These are phyloP conservation scores for Boleophthalmus pectinirostris DNA, from an alignment of 2,113 vertebrate genomes.

Conservation along the genomic window DNA sequence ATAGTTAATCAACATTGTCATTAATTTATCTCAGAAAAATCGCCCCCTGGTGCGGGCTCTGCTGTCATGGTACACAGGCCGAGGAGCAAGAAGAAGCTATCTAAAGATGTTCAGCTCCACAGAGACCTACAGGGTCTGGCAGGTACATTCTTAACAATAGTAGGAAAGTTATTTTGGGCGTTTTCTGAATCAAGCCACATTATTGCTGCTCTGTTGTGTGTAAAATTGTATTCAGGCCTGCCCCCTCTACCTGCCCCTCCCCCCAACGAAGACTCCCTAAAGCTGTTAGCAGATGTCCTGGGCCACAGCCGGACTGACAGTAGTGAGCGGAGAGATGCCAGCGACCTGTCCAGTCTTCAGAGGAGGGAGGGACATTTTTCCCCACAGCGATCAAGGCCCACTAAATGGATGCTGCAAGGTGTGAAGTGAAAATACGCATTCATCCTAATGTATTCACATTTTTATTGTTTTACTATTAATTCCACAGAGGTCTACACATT, in stretches of 20 bases:
- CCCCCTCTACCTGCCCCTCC: conserved; percentile 87
- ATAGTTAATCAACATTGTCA: background rate
- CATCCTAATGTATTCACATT: background rate
- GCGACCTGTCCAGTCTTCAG: conserved; percentile 31
- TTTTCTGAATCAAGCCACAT: background rate
- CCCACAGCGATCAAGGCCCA: conserved; percentile 40
- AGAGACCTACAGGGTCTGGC: conserved; percentile 74
- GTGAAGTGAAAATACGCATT: conserved; percentile 1
- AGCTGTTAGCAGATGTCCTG: conserved; percentile 63
- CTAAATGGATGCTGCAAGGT: conserved; percentile 65
- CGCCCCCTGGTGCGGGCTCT: conserved; percentile 61
- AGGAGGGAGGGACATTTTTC: conserved; percentile 53
- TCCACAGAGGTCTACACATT: background rate
- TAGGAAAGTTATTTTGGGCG: background rate
- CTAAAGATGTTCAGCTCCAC: conserved; percentile 78
- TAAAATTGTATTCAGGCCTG: conserved; percentile 74
- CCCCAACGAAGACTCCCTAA: conserved; percentile 68
- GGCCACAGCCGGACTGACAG: conserved; percentile 69
- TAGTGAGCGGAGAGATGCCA: conserved; percentile 66
- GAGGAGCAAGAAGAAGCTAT: conserved; percentile 78
- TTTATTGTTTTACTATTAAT: background rate
- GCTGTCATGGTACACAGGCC: conserved; percentile 70
- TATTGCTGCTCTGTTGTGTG: conserved; percentile 14
- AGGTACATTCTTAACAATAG: conserved; percentile 72
- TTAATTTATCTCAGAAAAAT: conserved; percentile 73